Evolutionary conservation across 2,797 vertebrate genomes (phyloP).

Genomic region (Chromobotia macracanthus): DNA sequence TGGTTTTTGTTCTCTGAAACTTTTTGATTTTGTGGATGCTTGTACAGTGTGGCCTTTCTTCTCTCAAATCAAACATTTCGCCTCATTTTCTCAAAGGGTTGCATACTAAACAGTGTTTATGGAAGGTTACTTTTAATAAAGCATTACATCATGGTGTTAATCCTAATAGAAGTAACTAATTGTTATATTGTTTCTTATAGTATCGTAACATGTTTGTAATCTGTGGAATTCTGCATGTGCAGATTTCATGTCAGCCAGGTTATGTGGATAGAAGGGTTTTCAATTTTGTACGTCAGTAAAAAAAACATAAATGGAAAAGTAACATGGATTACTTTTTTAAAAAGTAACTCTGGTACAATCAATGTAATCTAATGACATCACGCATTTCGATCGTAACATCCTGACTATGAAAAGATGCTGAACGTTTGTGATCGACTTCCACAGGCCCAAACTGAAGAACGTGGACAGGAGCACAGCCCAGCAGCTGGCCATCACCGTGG

Average conservation of each 20-base stretch:
- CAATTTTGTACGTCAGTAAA: background rate
- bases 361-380: too few relatives aligned
- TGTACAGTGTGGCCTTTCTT: background rate
- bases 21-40: background rate
- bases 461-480: slow-evolving; percentile 97
- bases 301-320: too few relatives aligned
- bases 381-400: too few relatives aligned
- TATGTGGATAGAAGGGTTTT: too few relatives aligned
- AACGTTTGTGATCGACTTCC: background rate
- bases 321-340: too few relatives aligned
- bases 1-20: background rate
- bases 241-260: too few relatives aligned
- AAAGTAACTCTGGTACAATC: too few relatives aligned
- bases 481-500: slow-evolving; percentile 97
- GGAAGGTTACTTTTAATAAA: background rate
- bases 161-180: too few relatives aligned
- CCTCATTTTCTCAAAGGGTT: background rate
- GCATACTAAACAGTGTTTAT: background rate
- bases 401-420: background rate
- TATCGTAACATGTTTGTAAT: too few relatives aligned
- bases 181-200: too few relatives aligned
- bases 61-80: background rate
- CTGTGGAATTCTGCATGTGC: too few relatives aligned
- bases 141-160: background rate
- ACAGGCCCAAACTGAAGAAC: slow-evolving; percentile 98